Conservation (phyloP, 2,797 vertebrate genomes). For the Amphiprion clarkii region DNA sequence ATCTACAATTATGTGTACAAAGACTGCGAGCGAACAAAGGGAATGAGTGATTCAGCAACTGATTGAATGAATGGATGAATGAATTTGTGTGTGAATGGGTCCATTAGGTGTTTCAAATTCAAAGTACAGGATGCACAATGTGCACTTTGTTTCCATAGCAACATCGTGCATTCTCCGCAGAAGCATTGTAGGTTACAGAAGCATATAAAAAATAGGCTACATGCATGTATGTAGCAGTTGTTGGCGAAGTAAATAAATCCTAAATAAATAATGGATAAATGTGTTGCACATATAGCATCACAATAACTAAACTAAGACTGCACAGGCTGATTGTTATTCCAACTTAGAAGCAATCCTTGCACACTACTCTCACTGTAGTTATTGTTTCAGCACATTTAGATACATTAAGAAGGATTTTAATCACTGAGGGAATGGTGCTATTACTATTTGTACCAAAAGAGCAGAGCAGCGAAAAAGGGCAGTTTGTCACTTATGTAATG, state of each 20-base stretch:
- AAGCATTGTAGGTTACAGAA: background rate
- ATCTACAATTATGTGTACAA: background rate
- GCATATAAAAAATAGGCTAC: background rate
- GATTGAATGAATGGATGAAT: slow-evolving; percentile 8
- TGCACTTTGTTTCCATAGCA: slow-evolving; percentile 27
- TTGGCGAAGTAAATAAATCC: background rate
- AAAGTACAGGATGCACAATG: background rate
- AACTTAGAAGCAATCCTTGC: background rate
- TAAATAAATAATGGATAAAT: background rate
- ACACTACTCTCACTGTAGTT: background rate
- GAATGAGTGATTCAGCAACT: slow-evolving; percentile 1
- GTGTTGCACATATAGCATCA: background rate
- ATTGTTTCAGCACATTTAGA: background rate
- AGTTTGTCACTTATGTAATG: too few species aligned
- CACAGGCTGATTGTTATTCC: background rate
- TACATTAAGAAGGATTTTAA: background rate
- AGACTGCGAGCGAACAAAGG: background rate
- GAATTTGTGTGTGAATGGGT: slow-evolving; percentile 14
- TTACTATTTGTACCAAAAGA: background rate
- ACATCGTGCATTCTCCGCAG: background rate
- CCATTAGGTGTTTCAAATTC: slow-evolving; percentile 2
- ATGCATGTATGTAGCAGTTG: background rate
- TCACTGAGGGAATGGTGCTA: background rate
- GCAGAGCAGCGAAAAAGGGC: too few species aligned
- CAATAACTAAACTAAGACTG: background rate